Base-by-base conservation (phyloP, 2,113 vertebrate species). In the Pteronura brasiliensis region DNA sequence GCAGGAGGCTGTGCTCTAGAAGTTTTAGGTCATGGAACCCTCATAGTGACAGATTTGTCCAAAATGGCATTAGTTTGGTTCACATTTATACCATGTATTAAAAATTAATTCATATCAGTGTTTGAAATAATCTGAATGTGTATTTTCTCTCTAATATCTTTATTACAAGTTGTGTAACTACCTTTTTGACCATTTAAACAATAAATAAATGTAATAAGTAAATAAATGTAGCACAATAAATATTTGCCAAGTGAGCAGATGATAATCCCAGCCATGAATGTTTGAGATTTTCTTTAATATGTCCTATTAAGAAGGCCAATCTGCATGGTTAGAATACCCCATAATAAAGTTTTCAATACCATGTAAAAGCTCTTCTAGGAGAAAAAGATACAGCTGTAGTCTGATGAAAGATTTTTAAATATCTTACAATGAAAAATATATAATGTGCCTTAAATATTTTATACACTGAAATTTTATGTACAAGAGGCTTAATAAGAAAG, bases 401-500 rank as follows among this genome's bases (percentile, higher is more conserved):
- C 92, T 90, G 59, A 94, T 55, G 72, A 97, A 93, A 57, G 31
- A 65, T 76, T 97, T 97, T 79, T 63, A 63, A 89, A 88, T 87
- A 79, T 76, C 79, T 79, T 57, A 80, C 1, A 23, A 6, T 52
- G 59, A 59, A 44, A 49, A 93, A 98, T 21, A 84, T 0, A 61
- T 21, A 93, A 42, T 74, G 82, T 77, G 72, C 34, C 8, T 90
- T 90, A 71, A 4, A 77, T 13, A 80, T 63, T 65, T 61, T 96
- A 31, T 4, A 3, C 71, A 94, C 34, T 85, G 55, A 81, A 84
- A 49, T 96, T 96, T 97, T 14, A 95, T 34, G 96, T 36, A 89
- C 88, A 65, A 96, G 77, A 88, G 79, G 90, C 59, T 61, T 97
- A 93, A 81, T 88, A 98, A 95, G 77, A 97, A 98, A 97, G 98